Evolutionary conservation across 2,113 vertebrate genomes (phyloP).

Genomic region (Gasterosteus aculeatus): DNA sequence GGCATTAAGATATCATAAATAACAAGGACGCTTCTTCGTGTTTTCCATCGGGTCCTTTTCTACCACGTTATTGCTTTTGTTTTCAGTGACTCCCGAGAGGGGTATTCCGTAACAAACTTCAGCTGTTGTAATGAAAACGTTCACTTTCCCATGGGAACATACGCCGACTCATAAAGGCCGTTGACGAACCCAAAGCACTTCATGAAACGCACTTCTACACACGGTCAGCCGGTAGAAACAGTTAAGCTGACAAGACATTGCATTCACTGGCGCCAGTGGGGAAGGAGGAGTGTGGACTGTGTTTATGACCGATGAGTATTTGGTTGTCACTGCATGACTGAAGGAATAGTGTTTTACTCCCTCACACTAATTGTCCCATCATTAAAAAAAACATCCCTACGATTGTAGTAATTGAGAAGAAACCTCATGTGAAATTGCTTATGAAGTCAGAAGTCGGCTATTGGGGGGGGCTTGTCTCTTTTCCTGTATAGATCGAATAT

Average conservation of each 20-base stretch:
- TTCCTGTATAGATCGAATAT: slow-evolving; percentile 12
- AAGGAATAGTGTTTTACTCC: slow-evolving; percentile 20
- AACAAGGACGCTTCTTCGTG: slow-evolving; percentile 7
- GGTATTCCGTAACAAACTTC: slow-evolving; percentile 12
- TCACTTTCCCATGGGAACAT: slow-evolving; percentile 22
- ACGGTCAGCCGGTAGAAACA: slow-evolving; percentile 41
- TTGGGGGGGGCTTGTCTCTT: slow-evolving; percentile 10
- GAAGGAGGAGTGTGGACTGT: slow-evolving; percentile 29
- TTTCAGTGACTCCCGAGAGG: background rate
- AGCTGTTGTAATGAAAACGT: slow-evolving; percentile 37
- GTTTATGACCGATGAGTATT: slow-evolving; percentile 51
- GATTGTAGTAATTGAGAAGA: slow-evolving; percentile 23
- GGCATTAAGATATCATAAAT: background rate
- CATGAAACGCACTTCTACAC: slow-evolving; percentile 26
- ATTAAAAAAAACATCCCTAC: background rate
- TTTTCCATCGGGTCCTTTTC: slow-evolving; percentile 10
- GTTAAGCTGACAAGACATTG: slow-evolving; percentile 26
- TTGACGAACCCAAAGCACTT: slow-evolving; percentile 31
- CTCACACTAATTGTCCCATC: slow-evolving; percentile 32
- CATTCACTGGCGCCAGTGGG: slow-evolving; percentile 31
- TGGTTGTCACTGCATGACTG: slow-evolving; percentile 26
- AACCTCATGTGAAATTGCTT: slow-evolving; percentile 10
- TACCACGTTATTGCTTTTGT: slow-evolving; percentile 17
- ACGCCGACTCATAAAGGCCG: slow-evolving; percentile 53
- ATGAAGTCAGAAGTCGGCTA: slow-evolving; percentile 15